A percentile compares a stretch with the other conserved stretches of the same genome.
phyloP scores from a whole-genome alignment of 2,888 invertebrate species.

The Polydrusus tereticollis region DNA sequence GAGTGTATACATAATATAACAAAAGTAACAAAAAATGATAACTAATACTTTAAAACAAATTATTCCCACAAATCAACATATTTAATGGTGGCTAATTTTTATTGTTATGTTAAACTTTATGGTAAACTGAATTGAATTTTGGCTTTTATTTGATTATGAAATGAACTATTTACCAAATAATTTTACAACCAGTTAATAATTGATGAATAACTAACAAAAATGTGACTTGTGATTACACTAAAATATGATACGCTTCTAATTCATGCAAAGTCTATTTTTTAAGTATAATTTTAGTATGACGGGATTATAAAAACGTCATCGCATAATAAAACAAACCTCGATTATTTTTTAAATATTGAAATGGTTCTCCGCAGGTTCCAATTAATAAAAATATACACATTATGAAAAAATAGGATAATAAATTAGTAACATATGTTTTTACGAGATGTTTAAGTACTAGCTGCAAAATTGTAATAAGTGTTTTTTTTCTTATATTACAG shows the following conservation, averaged over 20 bases:
- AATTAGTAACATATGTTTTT: neutral
- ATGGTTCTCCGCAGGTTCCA: neutral
- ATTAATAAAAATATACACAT: neutral
- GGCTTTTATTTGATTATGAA: neutral
- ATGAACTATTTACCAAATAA: conserved; percentile 15
- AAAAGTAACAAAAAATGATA: too few relatives aligned
- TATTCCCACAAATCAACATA: neutral
- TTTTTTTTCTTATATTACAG: conserved; percentile 42
- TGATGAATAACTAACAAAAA: conserved; percentile 33
- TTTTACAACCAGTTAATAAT: conserved; percentile 18
- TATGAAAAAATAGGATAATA: too few relatives aligned
- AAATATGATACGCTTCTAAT: neutral
- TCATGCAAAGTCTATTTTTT: neutral
- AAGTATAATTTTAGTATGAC: neutral
- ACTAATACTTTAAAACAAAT: too few relatives aligned
- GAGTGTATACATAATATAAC: too few relatives aligned
- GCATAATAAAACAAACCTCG: neutral
- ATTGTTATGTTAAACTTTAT: neutral
- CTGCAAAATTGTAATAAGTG: neutral
- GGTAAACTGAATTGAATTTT: neutral
- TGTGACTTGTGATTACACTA: conserved; percentile 27
- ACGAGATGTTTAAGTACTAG: too few relatives aligned
- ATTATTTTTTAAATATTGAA: neutral
- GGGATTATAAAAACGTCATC: conserved; percentile 8
- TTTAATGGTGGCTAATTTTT: neutral